Evolutionary conservation across 2,113 vertebrate species (phyloP), one percentile per base, ranked within the genome.

Genomic region (Leiothrix lutea): DNA sequence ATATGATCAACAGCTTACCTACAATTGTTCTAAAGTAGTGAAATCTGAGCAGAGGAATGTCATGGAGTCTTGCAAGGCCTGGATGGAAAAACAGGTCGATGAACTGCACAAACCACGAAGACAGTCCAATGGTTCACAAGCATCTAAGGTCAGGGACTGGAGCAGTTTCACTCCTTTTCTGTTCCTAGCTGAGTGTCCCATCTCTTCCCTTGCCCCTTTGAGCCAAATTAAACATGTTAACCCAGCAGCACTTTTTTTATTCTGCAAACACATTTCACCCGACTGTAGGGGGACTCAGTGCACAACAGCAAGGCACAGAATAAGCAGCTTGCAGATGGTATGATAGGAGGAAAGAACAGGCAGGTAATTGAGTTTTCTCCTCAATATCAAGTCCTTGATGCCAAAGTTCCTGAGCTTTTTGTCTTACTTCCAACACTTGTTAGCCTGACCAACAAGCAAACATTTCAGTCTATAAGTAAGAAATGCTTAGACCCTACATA

Each of bases 311-410:
- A 80, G 28, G 5, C 38, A 48, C 60, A 80, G 50, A n/a, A 66
- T 4, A 58, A 81, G 31, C 12, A 29, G 19, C 42, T 23, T 57
- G 13, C 31, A 66, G 47, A 45, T 45, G 19, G 7, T 8, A 20
- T 0, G 4, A 71, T 26, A 47, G 31, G 9, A 75, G 8, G 3
- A 47, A 62, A 66, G 8, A 26, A 2, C 0, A 0, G 25, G 22
- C 17, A 51, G 13, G 23, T 31, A 38, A 56, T 0, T 8, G 6
- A 10, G 6, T 21, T 50, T 79, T 60, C 20, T 26, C 14, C n/a
- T 70, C 48, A 36, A 7, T 54, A 22, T 40, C 38, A 62, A 50
- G 60, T 25, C 56, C 80, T 58, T 14, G 18, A 42, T 17, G 22
- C 8, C 11, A 36, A 31, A 62, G 31, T 36, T 53, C 31, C 33